Percentiles rank a stretch among this genome's conserved stretches.
These are phyloP conservation scores for Yoshiicerus persimilis DNA, from an alignment of 1,140 invertebrate species.

Conservation along the genomic window DNA sequence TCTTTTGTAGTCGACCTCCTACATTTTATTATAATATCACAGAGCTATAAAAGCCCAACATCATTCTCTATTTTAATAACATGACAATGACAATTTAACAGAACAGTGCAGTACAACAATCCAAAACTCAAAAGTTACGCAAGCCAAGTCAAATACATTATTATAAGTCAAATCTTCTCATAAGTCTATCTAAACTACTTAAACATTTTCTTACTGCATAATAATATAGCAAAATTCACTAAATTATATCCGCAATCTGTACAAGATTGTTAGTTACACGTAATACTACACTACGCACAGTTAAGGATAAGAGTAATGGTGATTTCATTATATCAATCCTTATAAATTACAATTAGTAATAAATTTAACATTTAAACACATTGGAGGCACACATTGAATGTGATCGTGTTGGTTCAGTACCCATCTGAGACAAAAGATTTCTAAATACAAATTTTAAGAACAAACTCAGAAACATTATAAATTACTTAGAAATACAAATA, in stretches of 20 bases:
- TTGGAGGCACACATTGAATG: neutral
- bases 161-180: neutral
- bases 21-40: slow-evolving; percentile 35
- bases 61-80: slow-evolving; percentile 4
- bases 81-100: neutral
- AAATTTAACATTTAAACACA: neutral
- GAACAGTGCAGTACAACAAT: neutral
- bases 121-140: neutral
- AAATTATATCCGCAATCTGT: neutral
- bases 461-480: no score
- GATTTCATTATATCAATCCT: neutral
- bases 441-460: neutral
- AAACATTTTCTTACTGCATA: neutral
- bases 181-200: neutral
- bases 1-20: slow-evolving; percentile 4
- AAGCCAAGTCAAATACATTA: neutral
- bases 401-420: neutral
- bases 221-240: neutral
- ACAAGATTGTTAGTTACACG: neutral
- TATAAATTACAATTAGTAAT: neutral
- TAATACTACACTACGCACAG: neutral
- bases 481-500: no score
- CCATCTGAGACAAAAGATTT: neutral
- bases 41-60: slow-evolving; percentile 33
- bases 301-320: neutral